phyloP scores from a whole-genome alignment of 2,113 vertebrate genomes.

The Narcine bancroftii region DNA sequence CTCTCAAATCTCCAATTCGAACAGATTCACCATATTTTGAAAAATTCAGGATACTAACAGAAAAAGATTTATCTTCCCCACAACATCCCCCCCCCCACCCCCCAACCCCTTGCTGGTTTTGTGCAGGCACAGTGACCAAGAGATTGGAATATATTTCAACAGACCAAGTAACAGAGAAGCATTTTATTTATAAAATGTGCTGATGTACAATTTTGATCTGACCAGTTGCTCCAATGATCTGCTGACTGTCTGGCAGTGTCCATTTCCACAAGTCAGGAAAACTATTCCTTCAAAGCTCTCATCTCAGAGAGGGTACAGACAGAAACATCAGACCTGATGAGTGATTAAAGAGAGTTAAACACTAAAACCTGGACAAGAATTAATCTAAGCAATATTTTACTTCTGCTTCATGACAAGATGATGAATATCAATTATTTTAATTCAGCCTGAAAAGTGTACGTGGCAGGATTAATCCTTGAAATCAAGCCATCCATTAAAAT shows the following conservation, averaged over 20 bases:
- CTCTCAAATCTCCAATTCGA: no score
- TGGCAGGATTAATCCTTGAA: neutral
- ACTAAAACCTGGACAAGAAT: neutral
- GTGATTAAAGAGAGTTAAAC: neutral
- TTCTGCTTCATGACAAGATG: neutral
- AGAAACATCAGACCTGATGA: neutral
- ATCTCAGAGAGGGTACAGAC: neutral
- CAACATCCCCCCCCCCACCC: no score
- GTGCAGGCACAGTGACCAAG: neutral
- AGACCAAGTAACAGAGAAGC: neutral
- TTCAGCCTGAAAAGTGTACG: neutral
- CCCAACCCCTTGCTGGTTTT: neutral
- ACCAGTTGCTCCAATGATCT: neutral
- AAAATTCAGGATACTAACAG: neutral
- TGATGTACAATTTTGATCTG: neutral
- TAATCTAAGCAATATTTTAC: neutral
- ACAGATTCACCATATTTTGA: neutral
- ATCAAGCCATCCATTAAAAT: neutral
- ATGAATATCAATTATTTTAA: neutral
- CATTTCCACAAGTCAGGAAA: neutral
- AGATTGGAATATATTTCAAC: neutral
- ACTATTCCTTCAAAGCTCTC: neutral
- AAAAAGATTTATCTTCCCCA: neutral
- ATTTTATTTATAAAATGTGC: neutral
- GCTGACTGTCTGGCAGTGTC: neutral